Evolutionary conservation across 2,797 vertebrate genomes (phyloP).

Genomic region (Melopsittacus undulatus): DNA sequence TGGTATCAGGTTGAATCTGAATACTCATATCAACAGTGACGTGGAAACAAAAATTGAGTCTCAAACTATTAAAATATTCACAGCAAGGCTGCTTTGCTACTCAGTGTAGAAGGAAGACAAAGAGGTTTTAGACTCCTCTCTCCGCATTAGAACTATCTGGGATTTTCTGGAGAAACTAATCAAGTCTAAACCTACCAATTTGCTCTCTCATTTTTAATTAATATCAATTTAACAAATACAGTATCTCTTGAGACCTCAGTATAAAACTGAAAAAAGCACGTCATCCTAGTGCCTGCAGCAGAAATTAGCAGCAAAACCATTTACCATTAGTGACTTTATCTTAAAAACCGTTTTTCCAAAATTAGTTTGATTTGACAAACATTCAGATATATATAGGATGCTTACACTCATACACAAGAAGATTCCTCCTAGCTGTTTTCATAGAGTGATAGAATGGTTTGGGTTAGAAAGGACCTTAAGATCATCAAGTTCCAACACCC

Average conservation of each 20-base stretch:
- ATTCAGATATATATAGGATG: not conserved
- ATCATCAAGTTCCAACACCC: not conserved
- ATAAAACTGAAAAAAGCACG: not conserved
- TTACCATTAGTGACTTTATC: not conserved
- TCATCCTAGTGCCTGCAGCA: not conserved
- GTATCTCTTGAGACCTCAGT: not conserved
- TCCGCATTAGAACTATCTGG: not conserved
- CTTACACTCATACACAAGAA: not conserved
- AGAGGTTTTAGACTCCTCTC: not conserved
- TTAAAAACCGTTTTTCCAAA: not conserved
- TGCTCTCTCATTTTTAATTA: slow-evolving; percentile 25
- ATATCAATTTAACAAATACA: slow-evolving; percentile 3
- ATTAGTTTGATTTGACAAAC: not conserved
- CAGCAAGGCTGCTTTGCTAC: not conserved
- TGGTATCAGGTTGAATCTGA: not conserved
- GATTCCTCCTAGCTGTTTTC: not conserved
- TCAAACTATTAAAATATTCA: not conserved
- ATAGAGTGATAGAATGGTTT: not conserved
- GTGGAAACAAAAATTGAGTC: not conserved
- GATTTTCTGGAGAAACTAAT: slow-evolving; percentile 17
- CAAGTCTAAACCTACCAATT: not conserved
- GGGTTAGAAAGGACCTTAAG: not conserved
- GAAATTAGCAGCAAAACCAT: not conserved
- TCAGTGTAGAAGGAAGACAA: not conserved
- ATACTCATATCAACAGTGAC: not conserved